Conservation (phyloP, 2,888 invertebrate species). For the Prenolepis imparis region DNA sequence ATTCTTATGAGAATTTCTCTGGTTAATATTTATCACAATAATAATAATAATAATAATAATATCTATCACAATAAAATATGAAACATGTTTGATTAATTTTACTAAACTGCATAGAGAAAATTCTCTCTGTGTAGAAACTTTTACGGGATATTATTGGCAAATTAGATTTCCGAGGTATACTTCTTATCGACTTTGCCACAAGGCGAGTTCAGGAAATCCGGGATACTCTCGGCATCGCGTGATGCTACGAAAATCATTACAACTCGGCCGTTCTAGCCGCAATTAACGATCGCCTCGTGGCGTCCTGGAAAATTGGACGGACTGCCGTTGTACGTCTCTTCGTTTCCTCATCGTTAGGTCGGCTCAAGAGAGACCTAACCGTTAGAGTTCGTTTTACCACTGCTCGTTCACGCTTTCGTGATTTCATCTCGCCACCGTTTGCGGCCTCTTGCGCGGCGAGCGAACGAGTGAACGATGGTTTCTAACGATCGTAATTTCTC, state of each 20-base stretch:
- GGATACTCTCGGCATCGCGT: slow-evolving; percentile 36
- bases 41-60: no score
- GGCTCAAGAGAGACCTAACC: slow-evolving; percentile 41
- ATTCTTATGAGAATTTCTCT: no score
- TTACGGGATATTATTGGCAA: background rate
- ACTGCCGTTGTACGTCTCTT: slow-evolving; percentile 25
- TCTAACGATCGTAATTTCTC: slow-evolving; percentile 37
- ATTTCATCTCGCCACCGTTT: slow-evolving; percentile 62
- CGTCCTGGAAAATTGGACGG: slow-evolving; percentile 58
- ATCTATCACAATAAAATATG: no score
- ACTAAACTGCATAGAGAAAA: no score
- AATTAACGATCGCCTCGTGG: slow-evolving; percentile 52
- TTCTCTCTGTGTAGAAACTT: no score
- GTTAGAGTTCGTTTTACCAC: slow-evolving; percentile 55
- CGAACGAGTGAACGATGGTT: slow-evolving; percentile 20
- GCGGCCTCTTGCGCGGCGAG: slow-evolving; percentile 18
- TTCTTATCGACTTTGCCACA: slow-evolving; percentile 35
- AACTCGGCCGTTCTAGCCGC: slow-evolving; percentile 28
- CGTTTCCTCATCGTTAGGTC: slow-evolving; percentile 49
- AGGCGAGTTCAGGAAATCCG: background rate
- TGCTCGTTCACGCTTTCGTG: slow-evolving; percentile 71
- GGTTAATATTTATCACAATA: no score
- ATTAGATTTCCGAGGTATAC: slow-evolving; percentile 6
- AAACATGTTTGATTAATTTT: no score
- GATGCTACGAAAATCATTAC: slow-evolving; percentile 50